Evolutionary conservation across 2,113 vertebrate genomes (phyloP), one percentile per base, ranked within the genome.

Genomic region (Xenopus tropicalis): DNA sequence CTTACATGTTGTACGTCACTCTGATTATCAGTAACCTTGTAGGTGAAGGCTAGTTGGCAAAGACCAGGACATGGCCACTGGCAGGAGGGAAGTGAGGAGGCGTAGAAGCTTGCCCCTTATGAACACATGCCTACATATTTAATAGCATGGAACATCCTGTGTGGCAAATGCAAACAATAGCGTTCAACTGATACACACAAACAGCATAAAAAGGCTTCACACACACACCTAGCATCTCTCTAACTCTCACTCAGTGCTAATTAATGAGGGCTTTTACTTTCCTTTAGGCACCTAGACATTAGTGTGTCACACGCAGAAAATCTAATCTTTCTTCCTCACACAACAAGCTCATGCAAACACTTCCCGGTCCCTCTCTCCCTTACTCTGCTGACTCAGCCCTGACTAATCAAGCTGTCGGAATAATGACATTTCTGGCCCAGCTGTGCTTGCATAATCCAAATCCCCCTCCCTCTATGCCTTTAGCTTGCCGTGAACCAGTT

Each of bases 371-470:
- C 70, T 62, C 62, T 65, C 68, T 69, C 66, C 63, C 44, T 66
- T 80, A 37, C 10, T 80, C 61, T 80, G 83, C 82, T 80, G 82
- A 86, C 64, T 86, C 81, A 84, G 82, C 77, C 62, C 65, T 80
- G 80, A 83, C 68, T 82, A 85, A 83, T 85, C 78, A 81, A 82
- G 79, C 85, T 81, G 84, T 82, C 82, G 81, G 79, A 79, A 83
- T 82, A 80, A 82, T 81, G 79, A 79, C 80, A 74, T 74, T 75
- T 73, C 72, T 72, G 80, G 70, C 64, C 79, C 72, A 62, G 78
- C 78, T 73, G 79, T 74, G 69, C 78, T 82, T 83, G 82, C 79
- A 77, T 77, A 85, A 84, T 67, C 20, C 58, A 54, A 14, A 44
- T 25, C 77, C 66, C 51, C 79, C 62, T 5, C 59, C 52, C 77